A percentile compares a stretch with the other conserved stretches of the same genome.
Evolutionary conservation across 2,797 vertebrate species (phyloP).

Genomic region (Takifugu ocellatus): DNA sequence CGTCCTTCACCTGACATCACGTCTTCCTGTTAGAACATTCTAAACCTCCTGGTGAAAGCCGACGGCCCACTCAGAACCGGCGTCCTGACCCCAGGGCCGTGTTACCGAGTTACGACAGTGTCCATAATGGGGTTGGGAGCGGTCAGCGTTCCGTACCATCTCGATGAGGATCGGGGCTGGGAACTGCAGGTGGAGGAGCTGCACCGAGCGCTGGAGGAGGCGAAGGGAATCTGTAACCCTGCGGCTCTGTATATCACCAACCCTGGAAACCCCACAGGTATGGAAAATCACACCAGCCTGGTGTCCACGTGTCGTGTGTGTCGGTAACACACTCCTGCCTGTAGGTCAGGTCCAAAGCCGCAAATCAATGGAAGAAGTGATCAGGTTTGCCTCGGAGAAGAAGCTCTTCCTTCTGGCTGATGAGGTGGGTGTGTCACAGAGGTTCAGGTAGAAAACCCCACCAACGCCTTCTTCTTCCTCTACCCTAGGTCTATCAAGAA

Average conservation of each 20-base stretch:
- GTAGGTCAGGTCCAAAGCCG: constrained; percentile 84
- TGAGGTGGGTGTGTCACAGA: constrained; percentile 73
- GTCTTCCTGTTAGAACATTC: constrained; percentile 52
- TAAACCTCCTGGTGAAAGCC: constrained; percentile 56
- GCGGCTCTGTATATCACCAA: constrained; percentile 74
- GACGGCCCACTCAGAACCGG: constrained; percentile 51
- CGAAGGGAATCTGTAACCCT: constrained; percentile 62
- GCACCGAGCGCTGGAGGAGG: constrained; percentile 48
- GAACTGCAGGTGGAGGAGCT: constrained; percentile 65
- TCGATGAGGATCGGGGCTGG: constrained; percentile 75
- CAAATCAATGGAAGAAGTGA: constrained; percentile 81
- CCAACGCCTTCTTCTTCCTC: not conserved
- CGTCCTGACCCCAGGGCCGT: constrained; percentile 67
- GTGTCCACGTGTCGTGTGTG: constrained; percentile 2
- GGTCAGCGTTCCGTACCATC: constrained; percentile 63
- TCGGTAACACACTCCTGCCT: not conserved
- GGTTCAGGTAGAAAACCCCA: not conserved
- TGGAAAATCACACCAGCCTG: not conserved
- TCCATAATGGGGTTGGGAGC: constrained; percentile 46
- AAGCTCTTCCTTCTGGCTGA: constrained; percentile 85
- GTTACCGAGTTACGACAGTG: constrained; percentile 4
- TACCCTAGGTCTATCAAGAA: constrained; percentile 77
- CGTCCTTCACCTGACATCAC: not conserved
- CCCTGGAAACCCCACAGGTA: constrained; percentile 79
- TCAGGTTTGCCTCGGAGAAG: constrained; percentile 84